A percentile compares a stretch with the other conserved stretches of the same genome.
Evolutionary conservation across 2,797 vertebrate species (phyloP).

Genomic region (Salarias fasciatus): DNA sequence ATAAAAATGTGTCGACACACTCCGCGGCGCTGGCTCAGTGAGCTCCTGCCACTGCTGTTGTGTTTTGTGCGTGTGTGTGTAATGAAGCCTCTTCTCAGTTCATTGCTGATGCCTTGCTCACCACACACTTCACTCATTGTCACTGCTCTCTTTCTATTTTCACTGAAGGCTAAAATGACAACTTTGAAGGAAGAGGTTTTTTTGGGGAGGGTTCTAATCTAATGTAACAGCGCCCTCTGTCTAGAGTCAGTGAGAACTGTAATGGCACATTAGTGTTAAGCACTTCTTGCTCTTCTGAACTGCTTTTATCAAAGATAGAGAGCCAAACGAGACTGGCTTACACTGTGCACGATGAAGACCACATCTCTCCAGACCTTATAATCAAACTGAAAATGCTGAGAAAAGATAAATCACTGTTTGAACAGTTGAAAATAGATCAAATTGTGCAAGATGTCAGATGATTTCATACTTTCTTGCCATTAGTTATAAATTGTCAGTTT

Average conservation of each 20-base stretch:
- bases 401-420: no score
- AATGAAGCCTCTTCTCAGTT: neutral
- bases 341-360: neutral
- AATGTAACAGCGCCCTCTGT: constrained; percentile 66
- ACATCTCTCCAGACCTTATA: no score
- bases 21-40: neutral
- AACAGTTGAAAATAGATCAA: no score
- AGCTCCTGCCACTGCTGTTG: neutral
- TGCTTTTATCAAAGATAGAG: neutral
- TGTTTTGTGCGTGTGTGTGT: constrained; percentile 23
- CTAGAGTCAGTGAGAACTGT: constrained; percentile 33
- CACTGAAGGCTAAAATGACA: constrained; percentile 9
- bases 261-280: neutral
- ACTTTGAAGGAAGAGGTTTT: neutral
- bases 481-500: no score
- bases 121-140: constrained; percentile 25
- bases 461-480: neutral
- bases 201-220: no score
- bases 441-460: no score
- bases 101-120: no score
- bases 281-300: neutral
- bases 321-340: constrained; percentile 4
- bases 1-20: constrained; percentile 9
- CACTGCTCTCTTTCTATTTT: constrained; percentile 21
- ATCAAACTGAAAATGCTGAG: no score